These are phyloP conservation scores for Lasioglossum lativentre DNA, from an alignment of 2,888 invertebrate species.

Conservation along the genomic window DNA sequence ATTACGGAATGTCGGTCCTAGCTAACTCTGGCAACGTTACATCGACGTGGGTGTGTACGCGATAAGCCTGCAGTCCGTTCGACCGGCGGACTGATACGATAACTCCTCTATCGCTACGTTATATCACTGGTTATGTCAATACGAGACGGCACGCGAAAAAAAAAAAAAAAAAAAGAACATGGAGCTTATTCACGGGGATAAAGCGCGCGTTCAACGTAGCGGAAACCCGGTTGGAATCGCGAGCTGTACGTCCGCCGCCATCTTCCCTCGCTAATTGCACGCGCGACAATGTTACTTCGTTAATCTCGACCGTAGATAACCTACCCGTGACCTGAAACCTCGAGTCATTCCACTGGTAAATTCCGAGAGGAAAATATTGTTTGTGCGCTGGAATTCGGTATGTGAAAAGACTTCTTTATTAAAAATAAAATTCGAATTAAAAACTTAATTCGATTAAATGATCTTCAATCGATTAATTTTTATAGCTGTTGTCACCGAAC, in stretches of 20 bases:
- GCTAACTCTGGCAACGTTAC: background rate
- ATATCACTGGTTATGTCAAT: constrained; percentile 34
- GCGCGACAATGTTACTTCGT: constrained; percentile 4
- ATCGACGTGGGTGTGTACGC: constrained; percentile 50
- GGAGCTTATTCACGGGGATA: constrained; percentile 8
- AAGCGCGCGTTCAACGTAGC: constrained; percentile 7
- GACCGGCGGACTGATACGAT: constrained; percentile 38
- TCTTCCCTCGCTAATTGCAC: background rate
- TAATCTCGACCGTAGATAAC: constrained; percentile 3
- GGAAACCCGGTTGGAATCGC: constrained; percentile 5
- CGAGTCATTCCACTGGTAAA: background rate
- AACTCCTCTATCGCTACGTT: constrained; percentile 41
- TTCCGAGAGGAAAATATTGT: background rate
- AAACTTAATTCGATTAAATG: too few species aligned
- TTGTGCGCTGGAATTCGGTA: background rate
- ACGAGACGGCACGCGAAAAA: constrained; percentile 1
- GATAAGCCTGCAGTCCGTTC: constrained; percentile 48
- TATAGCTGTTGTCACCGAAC: background rate
- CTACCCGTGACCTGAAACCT: background rate
- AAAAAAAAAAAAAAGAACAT: background rate
- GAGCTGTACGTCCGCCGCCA: background rate
- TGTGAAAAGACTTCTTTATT: background rate
- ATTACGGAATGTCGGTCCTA: background rate
- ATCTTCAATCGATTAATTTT: background rate
- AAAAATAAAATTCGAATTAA: too few species aligned